Percentiles rank a stretch among this genome's conserved stretches.
Conservation (phyloP, 1,140 invertebrate species). For the Aphis gossypii region DNA sequence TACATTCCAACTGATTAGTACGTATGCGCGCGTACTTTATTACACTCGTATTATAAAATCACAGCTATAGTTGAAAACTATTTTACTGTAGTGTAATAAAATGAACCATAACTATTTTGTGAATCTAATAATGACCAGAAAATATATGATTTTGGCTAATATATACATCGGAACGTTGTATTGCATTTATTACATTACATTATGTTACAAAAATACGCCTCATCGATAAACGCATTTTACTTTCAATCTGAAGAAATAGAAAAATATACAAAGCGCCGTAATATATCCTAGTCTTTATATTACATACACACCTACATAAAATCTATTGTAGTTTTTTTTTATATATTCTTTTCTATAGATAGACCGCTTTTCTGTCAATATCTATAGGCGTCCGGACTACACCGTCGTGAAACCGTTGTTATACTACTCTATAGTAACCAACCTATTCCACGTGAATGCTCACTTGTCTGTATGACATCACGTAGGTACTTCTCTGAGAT, state of each 20-base stretch:
- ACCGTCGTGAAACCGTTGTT: not conserved
- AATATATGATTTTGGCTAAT: not conserved
- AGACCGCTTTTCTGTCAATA: not conserved
- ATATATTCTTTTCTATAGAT: not conserved
- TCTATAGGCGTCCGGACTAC: not conserved
- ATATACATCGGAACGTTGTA: not conserved
- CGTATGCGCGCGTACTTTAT: not conserved
- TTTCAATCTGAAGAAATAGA: not conserved
- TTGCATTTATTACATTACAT: not conserved
- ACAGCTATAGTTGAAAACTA: not conserved
- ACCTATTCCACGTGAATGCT: not conserved
- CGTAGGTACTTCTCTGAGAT: not conserved
- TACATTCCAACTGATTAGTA: not conserved
- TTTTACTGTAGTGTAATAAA: not conserved
- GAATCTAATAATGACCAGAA: not conserved
- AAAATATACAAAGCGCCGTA: not conserved
- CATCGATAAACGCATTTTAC: not conserved
- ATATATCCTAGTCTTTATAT: not conserved
- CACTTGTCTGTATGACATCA: not conserved
- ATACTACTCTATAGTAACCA: not conserved
- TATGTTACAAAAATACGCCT: not conserved
- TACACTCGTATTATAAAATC: not conserved
- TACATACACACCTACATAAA: not conserved
- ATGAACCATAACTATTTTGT: not conserved
- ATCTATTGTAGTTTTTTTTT: not conserved